Conservation (phyloP, 2,888 invertebrate genomes). For the Nephrotoma guestfalica region DNA sequence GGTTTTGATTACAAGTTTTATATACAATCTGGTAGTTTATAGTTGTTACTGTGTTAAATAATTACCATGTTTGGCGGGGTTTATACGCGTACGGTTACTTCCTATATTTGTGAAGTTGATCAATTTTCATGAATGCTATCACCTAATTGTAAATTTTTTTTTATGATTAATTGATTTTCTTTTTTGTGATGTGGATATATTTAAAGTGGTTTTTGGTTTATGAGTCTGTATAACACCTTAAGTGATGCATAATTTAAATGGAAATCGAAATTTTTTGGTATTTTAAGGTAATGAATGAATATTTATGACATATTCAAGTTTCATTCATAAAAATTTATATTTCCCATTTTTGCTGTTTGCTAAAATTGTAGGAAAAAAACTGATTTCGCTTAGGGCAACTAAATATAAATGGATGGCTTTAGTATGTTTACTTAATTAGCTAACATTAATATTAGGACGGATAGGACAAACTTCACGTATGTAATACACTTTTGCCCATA, state of each 20-base stretch:
- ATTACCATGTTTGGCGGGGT: neutral
- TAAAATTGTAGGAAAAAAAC: too few species aligned
- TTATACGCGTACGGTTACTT: neutral
- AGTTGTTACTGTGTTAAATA: neutral
- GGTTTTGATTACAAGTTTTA: neutral
- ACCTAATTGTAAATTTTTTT: neutral
- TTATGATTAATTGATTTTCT: neutral
- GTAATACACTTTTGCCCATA: too few species aligned
- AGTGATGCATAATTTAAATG: neutral
- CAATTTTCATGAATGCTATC: neutral
- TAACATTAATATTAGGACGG: too few species aligned
- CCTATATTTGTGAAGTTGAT: neutral
- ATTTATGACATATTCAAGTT: neutral
- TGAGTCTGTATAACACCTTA: neutral
- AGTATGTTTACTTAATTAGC: too few species aligned
- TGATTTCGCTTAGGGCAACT: too few species aligned
- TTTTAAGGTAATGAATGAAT: neutral
- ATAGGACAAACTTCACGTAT: too few species aligned
- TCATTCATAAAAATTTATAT: neutral
- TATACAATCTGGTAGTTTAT: neutral
- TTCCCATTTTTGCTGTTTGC: neutral
- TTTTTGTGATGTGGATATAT: neutral
- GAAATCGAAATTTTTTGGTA: neutral
- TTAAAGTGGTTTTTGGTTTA: neutral
- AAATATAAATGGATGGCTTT: too few species aligned